Evolutionary conservation across 2,797 vertebrate species (phyloP).

Genomic region (Poecilia gillii): DNA sequence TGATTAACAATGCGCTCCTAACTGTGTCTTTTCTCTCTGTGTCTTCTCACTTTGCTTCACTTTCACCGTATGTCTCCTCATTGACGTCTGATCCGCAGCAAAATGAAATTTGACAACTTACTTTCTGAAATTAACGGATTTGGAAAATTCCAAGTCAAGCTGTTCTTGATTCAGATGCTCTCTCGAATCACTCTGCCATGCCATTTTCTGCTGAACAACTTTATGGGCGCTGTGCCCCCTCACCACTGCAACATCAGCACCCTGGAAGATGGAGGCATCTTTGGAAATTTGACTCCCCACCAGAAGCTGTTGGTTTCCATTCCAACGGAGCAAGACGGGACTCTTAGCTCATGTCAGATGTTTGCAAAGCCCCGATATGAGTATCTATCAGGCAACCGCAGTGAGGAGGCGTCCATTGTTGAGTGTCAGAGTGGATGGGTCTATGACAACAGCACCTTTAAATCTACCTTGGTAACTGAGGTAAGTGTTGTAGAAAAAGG

Average conservation of each 20-base stretch:
- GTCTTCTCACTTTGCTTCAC: neutral
- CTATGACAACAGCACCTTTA: constrained; percentile 87
- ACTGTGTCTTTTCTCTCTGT: constrained; percentile 28
- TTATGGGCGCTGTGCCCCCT: constrained; percentile 85
- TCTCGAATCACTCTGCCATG: constrained; percentile 84
- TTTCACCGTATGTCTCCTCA: neutral
- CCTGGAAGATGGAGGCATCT: constrained; percentile 61
- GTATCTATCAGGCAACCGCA: constrained; percentile 56
- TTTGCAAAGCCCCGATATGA: constrained; percentile 77
- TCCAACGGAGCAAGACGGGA: constrained; percentile 80
- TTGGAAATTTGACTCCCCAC: constrained; percentile 83
- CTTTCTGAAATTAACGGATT: constrained; percentile 87
- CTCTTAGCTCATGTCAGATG: constrained; percentile 84
- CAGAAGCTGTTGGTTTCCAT: constrained; percentile 77
- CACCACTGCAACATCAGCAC: constrained; percentile 84
- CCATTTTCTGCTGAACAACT: constrained; percentile 91
- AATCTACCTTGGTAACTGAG: constrained; percentile 88
- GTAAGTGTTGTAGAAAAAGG: constrained; percentile 68
- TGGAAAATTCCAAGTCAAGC: constrained; percentile 86
- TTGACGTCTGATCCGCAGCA: neutral
- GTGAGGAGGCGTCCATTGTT: constrained; percentile 37
- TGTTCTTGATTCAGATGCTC: constrained; percentile 79
- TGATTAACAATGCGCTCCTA: constrained; percentile 53
- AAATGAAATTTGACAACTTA: constrained; percentile 90
- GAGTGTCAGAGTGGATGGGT: constrained; percentile 88